Evolutionary conservation across 1,140 invertebrate species (phyloP), one percentile per base, ranked within the genome.

Genomic region (Drosophila cardini): DNA sequence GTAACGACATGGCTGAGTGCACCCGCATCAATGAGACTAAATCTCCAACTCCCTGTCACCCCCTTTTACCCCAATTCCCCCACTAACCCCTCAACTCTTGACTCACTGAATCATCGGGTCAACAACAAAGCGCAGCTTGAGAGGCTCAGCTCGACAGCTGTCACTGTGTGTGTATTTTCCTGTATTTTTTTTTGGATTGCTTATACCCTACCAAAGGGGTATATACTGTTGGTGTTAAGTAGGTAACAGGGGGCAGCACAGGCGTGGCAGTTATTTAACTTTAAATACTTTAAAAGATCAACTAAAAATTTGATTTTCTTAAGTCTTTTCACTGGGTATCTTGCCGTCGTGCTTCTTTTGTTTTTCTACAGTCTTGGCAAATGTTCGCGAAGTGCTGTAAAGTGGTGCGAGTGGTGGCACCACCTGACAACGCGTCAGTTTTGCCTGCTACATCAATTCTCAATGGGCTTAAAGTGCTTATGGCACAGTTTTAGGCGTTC

Each of bases 401-500:
- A 52, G 50, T n/a, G 46, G 50, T 36, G 52, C 30, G 30, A 46
- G 40, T 46, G 38, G 40, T 50, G 34, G 34, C 43, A 70, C 45
- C 50, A 75, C 67, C 67, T 74, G 72, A 62, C 50, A 30, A 32
- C 30, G 32, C 50, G 50, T 13, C 30, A 15, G 7, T 36, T 36
- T 53, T 53, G 65, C 8, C 53, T 55, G 32, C 55, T 34, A 48
- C 72, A 76, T 65, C 58, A 45, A 58, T 69, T 16, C 72, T 45
- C 61, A 63, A 77, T 73, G 52, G 70, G 43, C 52, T 70, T 65
- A 68, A 65, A 78, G 74, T 72, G 78, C 72, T 78, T 82, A 78
- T 76, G 78, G 64, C 76, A 76, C 74, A 72, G 61, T 76, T 82
- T 72, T 56, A 34, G 52, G 43, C 42, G 53, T 36, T 11, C 58